A percentile compares a stretch with the other conserved stretches of the same genome.
These are phyloP conservation scores for Aselliscus stoliczkanus DNA, from an alignment of 2,797 vertebrate species.

Conservation along the genomic window DNA sequence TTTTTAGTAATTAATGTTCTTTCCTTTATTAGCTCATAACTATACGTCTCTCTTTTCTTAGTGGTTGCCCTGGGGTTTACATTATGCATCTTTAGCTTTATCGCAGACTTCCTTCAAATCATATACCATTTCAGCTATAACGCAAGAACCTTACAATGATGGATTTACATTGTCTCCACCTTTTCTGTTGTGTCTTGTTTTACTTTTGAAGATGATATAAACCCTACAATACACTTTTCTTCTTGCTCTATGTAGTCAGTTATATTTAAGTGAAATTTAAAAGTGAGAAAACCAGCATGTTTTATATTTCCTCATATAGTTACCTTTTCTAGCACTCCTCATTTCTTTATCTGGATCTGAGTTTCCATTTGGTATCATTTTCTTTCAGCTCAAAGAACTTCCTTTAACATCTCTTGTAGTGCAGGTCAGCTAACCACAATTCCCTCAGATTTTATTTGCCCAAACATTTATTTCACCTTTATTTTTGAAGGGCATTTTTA, in stretches of 20 bases:
- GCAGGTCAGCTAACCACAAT: background rate
- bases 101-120: background rate
- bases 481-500: background rate
- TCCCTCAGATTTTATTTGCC: background rate
- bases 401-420: background rate
- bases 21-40: background rate
- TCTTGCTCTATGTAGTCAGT: background rate
- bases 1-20: background rate
- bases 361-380: background rate
- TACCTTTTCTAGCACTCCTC: background rate
- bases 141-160: background rate
- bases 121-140: background rate
- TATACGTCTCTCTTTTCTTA: background rate
- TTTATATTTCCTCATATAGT: background rate
- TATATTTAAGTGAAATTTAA: constrained; percentile 2
- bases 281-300: background rate
- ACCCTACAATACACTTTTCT: background rate
- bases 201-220: background rate
- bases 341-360: background rate
- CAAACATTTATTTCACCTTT: background rate
- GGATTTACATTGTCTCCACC: background rate
- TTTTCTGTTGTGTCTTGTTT: background rate
- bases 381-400: background rate
- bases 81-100: background rate
- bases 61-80: background rate